Base-by-base conservation (phyloP, 2,113 vertebrate genomes). In the Cololabis saira region DNA sequence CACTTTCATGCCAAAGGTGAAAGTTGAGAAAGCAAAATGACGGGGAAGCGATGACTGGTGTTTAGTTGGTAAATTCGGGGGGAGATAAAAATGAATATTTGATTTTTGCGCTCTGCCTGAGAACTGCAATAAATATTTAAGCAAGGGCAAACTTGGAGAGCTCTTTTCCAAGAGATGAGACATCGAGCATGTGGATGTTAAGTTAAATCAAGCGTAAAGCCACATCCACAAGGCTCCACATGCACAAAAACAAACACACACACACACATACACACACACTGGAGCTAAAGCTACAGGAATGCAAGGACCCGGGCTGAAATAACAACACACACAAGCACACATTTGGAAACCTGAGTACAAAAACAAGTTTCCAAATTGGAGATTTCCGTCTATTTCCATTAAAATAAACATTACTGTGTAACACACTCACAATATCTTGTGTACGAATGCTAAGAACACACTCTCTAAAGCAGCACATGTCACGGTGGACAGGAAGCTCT, bases 61-160 rank as follows among this genome's bases (percentile, higher is more conserved):
- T 68, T 90, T 78, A 77, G 48, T 51, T 59, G 79, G 66, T 74
- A 86, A 78, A 84, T 84, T 80, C 79, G 33, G 33, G 68, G 51
- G 55, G 71, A 48, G 48, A 69, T 24, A 37, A 83, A 86, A 72
- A 84, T 85, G 14, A 88, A 90, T 85, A 88, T 87, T 87, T 82
- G 60, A 90, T 89, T 84, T 74, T 40, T 43, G 8, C 75, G 67
- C 68, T 86, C 24, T 67, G 70, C 58, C 51, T 43, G 17, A 80
- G 76, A 67, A 62, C 24, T 13, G 44, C 41, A 30, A 88, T 92
- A 73, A 86, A 91, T 91, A 87, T 92, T 90, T 77, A 81, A 50
- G 45, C 48, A 48, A 37, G 59, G 47, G 78, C 55, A 65, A 74
- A 66, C 56, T 71, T 59, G 15, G 19, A 78, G 67, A 68, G 78